These are phyloP conservation scores for Stictocephala bisonia DNA, from an alignment of 2,888 invertebrate genomes.

Conservation along the genomic window DNA sequence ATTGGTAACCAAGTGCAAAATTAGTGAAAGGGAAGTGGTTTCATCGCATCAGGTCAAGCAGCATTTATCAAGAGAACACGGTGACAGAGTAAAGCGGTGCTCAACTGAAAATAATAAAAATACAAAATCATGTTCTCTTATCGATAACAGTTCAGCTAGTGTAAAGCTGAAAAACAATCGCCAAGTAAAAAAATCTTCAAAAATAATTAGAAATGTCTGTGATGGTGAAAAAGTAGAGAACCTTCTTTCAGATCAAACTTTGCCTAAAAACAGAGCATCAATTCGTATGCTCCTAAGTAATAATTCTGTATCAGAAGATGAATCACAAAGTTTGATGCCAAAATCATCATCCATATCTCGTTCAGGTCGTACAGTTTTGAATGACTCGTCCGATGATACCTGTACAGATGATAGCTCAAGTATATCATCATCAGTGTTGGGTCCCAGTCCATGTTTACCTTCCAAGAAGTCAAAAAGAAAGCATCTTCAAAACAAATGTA, in stretches of 20 bases:
- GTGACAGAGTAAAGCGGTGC: no score
- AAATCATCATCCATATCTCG: slow-evolving; percentile 8
- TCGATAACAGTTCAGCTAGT: no score
- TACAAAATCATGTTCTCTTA: no score
- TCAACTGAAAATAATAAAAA: no score
- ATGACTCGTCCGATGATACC: slow-evolving; percentile 2
- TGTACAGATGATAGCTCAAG: slow-evolving; percentile 37
- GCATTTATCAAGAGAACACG: no score
- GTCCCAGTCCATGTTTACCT: neutral
- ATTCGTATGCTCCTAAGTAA: no score
- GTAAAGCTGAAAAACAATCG: no score
- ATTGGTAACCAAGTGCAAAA: slow-evolving; percentile 15
- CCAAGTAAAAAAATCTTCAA: no score
- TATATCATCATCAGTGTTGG: slow-evolving; percentile 35
- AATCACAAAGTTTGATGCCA: slow-evolving; percentile 8
- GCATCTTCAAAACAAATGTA: neutral
- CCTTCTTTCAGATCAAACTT: no score
- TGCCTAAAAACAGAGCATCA: no score
- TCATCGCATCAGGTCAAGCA: neutral
- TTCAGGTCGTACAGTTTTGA: neutral
- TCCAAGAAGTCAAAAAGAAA: neutral
- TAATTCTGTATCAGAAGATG: slow-evolving; percentile 21
- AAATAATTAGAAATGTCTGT: no score
- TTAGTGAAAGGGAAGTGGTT: neutral
- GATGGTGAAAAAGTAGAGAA: no score